A percentile compares a stretch with the other conserved stretches of the same genome.
Conservation (phyloP, 2,888 invertebrate species). For the Mellilla xanthometata region DNA sequence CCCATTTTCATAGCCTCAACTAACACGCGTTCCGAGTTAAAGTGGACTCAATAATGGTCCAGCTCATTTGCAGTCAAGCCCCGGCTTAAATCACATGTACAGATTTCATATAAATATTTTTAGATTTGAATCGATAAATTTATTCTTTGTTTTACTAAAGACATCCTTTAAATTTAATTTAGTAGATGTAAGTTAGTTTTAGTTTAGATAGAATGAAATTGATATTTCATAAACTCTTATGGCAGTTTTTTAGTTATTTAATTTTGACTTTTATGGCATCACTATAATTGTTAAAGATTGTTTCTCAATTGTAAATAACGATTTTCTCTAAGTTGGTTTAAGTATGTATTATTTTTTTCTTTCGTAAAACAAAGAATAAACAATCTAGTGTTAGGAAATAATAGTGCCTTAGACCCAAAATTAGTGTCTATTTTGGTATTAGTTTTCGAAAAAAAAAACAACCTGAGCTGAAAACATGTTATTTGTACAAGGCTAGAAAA, state of each 20-base stretch:
- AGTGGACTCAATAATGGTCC: too few relatives aligned
- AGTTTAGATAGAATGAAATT: neutral
- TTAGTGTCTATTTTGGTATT: conserved; percentile 13
- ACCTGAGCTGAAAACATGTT: too few relatives aligned
- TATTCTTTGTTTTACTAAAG: conserved; percentile 3
- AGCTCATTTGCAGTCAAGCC: too few relatives aligned
- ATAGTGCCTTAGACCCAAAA: conserved; percentile 28
- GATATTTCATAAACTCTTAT: neutral
- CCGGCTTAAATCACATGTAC: conserved; percentile 24
- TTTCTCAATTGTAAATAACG: too few relatives aligned
- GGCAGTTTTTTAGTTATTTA: neutral
- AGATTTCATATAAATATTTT: conserved; percentile 7
- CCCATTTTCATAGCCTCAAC: too few relatives aligned
- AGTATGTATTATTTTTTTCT: neutral
- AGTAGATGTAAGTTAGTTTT: neutral
- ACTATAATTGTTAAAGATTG: neutral
- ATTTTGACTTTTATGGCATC: neutral
- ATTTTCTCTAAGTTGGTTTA: too few relatives aligned
- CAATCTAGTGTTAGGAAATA: conserved; percentile 13
- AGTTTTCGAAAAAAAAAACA: neutral
- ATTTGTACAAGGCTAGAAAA: too few relatives aligned
- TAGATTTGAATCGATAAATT: neutral
- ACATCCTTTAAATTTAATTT: neutral
- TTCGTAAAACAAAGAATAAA: neutral
- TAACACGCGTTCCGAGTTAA: too few relatives aligned